Evolutionary conservation across 2,888 invertebrate genomes (phyloP).

Genomic region (Scrobipalpa atriplicella): DNA sequence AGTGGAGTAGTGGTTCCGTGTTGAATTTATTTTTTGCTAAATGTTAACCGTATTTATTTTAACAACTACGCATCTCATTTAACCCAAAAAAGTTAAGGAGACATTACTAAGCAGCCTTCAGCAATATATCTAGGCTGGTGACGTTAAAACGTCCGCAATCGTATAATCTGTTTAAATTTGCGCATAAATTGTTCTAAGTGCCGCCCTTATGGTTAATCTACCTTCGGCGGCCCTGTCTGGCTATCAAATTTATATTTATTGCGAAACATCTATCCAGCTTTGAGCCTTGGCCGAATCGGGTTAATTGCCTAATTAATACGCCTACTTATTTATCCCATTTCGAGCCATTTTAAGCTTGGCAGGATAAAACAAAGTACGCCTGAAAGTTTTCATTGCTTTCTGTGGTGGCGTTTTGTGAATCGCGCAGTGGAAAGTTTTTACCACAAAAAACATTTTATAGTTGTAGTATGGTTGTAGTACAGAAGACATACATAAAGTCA

Average conservation of each 20-base stretch:
- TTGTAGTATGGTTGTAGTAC: too few relatives aligned
- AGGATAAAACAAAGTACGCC: background rate
- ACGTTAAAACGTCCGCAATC: constrained; percentile 19
- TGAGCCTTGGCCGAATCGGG: constrained; percentile 1
- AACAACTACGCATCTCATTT: background rate
- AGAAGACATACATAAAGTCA: too few relatives aligned
- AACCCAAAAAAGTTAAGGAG: constrained; percentile 3
- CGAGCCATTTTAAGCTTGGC: background rate
- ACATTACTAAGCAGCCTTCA: background rate
- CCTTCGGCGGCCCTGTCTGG: constrained; percentile 14
- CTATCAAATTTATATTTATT: constrained; percentile 24
- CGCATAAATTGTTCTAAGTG: constrained; percentile 20
- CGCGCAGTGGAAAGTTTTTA: background rate
- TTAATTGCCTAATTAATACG: constrained; percentile 9
- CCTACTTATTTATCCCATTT: constrained; percentile 10
- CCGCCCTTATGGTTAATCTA: constrained; percentile 25
- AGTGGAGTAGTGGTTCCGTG: too few relatives aligned
- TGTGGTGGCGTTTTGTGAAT: background rate
- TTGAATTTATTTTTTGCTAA: too few relatives aligned
- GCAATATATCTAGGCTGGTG: constrained; percentile 8
- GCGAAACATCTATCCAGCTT: constrained; percentile 18
- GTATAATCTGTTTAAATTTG: constrained; percentile 22
- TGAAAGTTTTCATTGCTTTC: background rate
- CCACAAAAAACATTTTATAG: too few relatives aligned
- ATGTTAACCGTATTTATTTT: background rate